phyloP scores from a whole-genome alignment of 2,113 vertebrate species.

The Saimiri boliviensis region DNA sequence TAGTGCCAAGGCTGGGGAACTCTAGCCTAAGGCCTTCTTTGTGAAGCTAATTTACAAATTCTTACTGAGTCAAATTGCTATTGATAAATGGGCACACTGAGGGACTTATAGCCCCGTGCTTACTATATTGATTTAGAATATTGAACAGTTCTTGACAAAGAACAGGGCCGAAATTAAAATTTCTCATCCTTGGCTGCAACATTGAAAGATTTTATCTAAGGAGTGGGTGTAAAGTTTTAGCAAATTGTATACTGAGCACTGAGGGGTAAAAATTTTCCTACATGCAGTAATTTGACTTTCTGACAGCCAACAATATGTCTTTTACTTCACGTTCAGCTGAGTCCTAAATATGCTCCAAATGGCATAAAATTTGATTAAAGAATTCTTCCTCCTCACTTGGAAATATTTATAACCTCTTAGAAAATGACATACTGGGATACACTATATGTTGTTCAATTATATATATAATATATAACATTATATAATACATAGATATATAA shows the following conservation, averaged over 20 bases:
- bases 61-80: not conserved
- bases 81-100: not conserved
- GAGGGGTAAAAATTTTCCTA: not conserved
- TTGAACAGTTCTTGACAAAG: not conserved
- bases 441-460: slow-evolving; percentile 29
- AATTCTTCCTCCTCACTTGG: slow-evolving; percentile 25
- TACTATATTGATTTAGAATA: not conserved
- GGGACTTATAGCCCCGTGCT: not conserved
- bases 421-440: not conserved
- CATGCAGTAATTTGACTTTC: slow-evolving; percentile 34
- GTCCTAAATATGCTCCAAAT: slow-evolving; percentile 56
- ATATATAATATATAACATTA: too few species aligned
- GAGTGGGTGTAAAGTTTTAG: slow-evolving; percentile 17
- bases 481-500: not conserved
- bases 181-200: slow-evolving; percentile 19
- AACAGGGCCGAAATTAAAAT: not conserved
- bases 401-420: slow-evolving; percentile 58
- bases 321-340: slow-evolving; percentile 44
- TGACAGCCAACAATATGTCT: slow-evolving; percentile 44
- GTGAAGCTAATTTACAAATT: not conserved
- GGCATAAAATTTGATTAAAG: slow-evolving; percentile 40
- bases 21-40: not conserved
- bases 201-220: slow-evolving; percentile 30
- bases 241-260: slow-evolving; percentile 47
- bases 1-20: not conserved